These are phyloP conservation scores for Cherax quadricarinatus DNA, from an alignment of 1,140 invertebrate species.

Conservation along the genomic window DNA sequence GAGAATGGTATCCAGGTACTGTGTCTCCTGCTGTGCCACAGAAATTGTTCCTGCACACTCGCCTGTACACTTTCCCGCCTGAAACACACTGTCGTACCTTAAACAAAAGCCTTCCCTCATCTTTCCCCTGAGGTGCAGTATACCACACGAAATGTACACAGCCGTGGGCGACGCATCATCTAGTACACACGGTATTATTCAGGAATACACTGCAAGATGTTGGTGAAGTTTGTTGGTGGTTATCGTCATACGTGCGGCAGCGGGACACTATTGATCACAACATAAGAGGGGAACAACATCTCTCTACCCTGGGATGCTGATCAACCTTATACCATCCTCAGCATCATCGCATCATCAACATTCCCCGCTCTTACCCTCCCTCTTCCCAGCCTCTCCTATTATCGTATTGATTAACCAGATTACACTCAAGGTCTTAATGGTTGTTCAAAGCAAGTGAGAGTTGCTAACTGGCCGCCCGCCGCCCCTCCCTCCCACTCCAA, in stretches of 20 bases:
- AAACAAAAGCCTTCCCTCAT: not conserved
- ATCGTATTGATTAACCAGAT: conserved; percentile 1
- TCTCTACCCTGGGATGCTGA: not conserved
- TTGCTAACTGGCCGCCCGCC: no score
- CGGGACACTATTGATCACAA: not conserved
- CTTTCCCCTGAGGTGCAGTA: no score
- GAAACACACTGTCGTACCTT: not conserved
- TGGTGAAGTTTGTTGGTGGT: no score
- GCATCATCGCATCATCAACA: not conserved
- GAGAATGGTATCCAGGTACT: not conserved
- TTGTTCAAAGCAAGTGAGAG: no score
- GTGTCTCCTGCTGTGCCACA: not conserved
- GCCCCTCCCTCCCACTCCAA: no score
- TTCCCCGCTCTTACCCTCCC: not conserved
- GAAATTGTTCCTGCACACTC: not conserved
- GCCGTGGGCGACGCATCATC: no score
- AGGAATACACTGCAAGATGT: no score
- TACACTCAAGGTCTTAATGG: not conserved
- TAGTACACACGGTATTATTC: no score
- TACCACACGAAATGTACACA: no score
- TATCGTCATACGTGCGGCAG: not conserved
- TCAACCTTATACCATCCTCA: not conserved
- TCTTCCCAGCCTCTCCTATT: not conserved
- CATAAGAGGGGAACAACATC: not conserved
- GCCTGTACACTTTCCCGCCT: not conserved